phyloP scores from a whole-genome alignment of 2,888 invertebrate genomes.

The Troides oblongomaculatus region DNA sequence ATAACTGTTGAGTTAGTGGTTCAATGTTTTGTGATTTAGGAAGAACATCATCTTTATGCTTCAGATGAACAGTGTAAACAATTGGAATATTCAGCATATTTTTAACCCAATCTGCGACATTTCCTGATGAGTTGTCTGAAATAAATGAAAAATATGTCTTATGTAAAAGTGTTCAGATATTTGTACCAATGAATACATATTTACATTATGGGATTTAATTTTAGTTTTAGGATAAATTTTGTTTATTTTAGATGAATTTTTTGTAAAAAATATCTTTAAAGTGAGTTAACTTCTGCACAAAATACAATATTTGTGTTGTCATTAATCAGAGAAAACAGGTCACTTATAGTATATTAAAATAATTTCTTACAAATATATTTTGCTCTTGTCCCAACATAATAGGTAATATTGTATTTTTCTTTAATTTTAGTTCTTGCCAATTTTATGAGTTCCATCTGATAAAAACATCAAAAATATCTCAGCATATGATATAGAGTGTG shows the following conservation, averaged over 20 bases:
- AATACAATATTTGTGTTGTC: too few relatives aligned
- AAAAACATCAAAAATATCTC: not conserved
- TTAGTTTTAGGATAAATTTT: too few relatives aligned
- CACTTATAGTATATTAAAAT: not conserved
- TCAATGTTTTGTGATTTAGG: slow-evolving; percentile 46
- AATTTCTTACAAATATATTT: slow-evolving; percentile 55
- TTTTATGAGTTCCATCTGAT: slow-evolving; percentile 59
- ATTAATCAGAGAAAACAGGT: too few relatives aligned
- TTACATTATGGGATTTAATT: too few relatives aligned
- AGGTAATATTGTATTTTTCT: slow-evolving; percentile 45
- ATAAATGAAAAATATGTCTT: not conserved
- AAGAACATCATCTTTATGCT: slow-evolving; percentile 43
- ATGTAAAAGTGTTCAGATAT: not conserved
- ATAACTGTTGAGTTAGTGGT: slow-evolving; percentile 46
- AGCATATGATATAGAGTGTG: not conserved
- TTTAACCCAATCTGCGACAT: slow-evolving; percentile 70
- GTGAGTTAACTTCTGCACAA: too few relatives aligned
- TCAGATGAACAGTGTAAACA: slow-evolving; percentile 60
- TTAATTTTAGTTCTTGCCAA: slow-evolving; percentile 45
- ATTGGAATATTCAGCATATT: slow-evolving; percentile 60
- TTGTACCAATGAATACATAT: too few relatives aligned
- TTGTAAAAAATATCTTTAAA: too few relatives aligned
- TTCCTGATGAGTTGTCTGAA: slow-evolving; percentile 59
- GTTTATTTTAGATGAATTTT: too few relatives aligned
- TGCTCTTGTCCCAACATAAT: slow-evolving; percentile 52